Conservation (phyloP, 1,140 invertebrate species). For the Lutraria rhynchaena region DNA sequence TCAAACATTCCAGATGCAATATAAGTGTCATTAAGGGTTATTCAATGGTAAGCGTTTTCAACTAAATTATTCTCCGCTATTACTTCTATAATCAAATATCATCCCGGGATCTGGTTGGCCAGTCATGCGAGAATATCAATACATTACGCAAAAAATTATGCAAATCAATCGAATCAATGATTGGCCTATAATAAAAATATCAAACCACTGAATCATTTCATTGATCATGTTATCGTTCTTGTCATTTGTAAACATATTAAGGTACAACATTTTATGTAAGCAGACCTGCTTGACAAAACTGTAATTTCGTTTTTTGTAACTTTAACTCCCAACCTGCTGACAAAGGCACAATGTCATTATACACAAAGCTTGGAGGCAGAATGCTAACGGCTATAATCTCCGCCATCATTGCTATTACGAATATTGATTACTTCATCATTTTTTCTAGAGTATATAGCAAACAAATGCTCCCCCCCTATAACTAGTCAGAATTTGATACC, state of each 20-base stretch:
- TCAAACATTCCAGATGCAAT: conserved; percentile 9
- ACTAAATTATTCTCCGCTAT: conserved; percentile 10
- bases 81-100: conserved; percentile 4
- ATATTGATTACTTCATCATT: too few species aligned
- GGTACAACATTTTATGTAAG: conserved; percentile 8
- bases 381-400: too few species aligned
- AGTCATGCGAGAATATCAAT: conserved; percentile 22
- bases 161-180: conserved; percentile 55
- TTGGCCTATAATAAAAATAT: conserved; percentile 51
- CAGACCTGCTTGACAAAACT: conserved; percentile 1
- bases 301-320: conserved; percentile 14
- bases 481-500: conserved; percentile 45
- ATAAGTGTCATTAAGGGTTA: conserved; percentile 3
- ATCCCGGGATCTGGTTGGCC: background rate
- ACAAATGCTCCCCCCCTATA: too few species aligned
- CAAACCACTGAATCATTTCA: conserved; percentile 45
- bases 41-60: conserved; percentile 12
- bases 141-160: conserved; percentile 37
- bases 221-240: conserved; percentile 38
- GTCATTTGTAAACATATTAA: background rate
- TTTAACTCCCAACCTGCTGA: too few species aligned
- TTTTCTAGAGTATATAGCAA: background rate
- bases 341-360: too few species aligned
- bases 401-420: too few species aligned
- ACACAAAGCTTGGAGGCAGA: too few species aligned